Evolutionary conservation across 2,888 invertebrate genomes (phyloP).

Genomic region (Thysanoteuthis rhombus): DNA sequence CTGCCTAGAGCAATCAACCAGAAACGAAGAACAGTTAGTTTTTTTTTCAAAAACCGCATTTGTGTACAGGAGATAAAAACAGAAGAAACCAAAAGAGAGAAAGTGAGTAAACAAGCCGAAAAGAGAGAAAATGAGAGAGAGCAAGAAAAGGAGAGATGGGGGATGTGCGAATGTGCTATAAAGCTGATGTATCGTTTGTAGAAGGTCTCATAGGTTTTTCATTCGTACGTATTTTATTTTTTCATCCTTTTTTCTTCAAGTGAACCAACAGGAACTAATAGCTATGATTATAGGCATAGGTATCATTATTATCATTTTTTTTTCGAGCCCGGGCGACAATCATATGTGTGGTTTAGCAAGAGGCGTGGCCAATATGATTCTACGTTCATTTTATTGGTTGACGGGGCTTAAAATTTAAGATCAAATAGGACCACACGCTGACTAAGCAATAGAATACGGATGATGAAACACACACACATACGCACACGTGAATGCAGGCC

Average conservation of each 20-base stretch:
- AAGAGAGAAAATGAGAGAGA: no score
- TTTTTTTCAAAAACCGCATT: not conserved
- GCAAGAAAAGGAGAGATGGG: no score
- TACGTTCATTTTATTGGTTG: not conserved
- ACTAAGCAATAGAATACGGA: not conserved
- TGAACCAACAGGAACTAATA: not conserved
- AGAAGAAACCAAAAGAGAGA: not conserved
- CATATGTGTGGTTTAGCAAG: not conserved
- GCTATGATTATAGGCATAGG: not conserved
- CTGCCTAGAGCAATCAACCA: not conserved
- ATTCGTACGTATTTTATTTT: not conserved
- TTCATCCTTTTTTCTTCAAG: not conserved
- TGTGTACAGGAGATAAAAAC: not conserved
- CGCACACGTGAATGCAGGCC: not conserved
- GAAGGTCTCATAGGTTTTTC: not conserved
- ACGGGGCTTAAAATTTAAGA: not conserved
- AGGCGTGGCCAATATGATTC: not conserved
- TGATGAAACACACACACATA: not conserved
- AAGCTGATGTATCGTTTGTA: no score
- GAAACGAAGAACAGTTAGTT: not conserved
- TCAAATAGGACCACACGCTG: not conserved
- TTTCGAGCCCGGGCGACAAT: not conserved
- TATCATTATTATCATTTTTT: not conserved
- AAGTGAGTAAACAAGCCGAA: not conserved
- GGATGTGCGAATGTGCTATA: no score